Evolutionary conservation across 2,797 vertebrate genomes (phyloP).

Genomic region (Otolemur crassicaudatus): DNA sequence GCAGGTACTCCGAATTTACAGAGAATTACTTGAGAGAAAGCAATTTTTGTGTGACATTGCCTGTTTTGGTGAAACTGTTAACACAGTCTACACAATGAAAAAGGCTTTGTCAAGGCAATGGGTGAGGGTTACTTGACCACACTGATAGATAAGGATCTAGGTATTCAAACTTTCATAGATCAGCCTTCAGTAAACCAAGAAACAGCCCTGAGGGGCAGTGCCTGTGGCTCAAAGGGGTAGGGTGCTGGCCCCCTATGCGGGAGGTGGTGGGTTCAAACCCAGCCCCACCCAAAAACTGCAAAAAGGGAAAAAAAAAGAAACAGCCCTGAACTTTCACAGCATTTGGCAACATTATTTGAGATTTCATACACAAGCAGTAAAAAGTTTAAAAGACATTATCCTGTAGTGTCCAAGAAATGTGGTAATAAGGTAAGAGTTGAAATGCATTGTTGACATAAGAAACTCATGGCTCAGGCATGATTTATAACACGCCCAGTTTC

Average conservation of each 20-base stretch:
- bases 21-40: slow-evolving; percentile 48
- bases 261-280: too few relatives aligned
- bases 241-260: too few relatives aligned
- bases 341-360: slow-evolving; percentile 78
- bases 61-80: slow-evolving; percentile 67
- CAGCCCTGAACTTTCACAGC: slow-evolving; percentile 74
- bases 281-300: too few relatives aligned
- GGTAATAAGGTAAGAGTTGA: slow-evolving; percentile 88
- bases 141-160: slow-evolving; percentile 71
- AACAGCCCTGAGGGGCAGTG: slow-evolving; percentile 66
- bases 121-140: slow-evolving; percentile 80
- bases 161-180: slow-evolving; percentile 66
- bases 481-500: slow-evolving; percentile 84
- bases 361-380: slow-evolving; percentile 79
- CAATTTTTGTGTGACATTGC: slow-evolving; percentile 53
- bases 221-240: too few relatives aligned
- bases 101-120: slow-evolving; percentile 71
- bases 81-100: slow-evolving; percentile 41
- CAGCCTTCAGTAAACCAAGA: slow-evolving; percentile 76
- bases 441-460: slow-evolving; percentile 84
- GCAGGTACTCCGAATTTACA: background rate
- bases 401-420: slow-evolving; percentile 81
- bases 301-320: slow-evolving; percentile 42
- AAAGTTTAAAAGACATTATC: slow-evolving; percentile 82
- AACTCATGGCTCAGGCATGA: slow-evolving; percentile 79